Base-by-base conservation (phyloP, 2,888 invertebrate species). In the Griposia aprilina region DNA sequence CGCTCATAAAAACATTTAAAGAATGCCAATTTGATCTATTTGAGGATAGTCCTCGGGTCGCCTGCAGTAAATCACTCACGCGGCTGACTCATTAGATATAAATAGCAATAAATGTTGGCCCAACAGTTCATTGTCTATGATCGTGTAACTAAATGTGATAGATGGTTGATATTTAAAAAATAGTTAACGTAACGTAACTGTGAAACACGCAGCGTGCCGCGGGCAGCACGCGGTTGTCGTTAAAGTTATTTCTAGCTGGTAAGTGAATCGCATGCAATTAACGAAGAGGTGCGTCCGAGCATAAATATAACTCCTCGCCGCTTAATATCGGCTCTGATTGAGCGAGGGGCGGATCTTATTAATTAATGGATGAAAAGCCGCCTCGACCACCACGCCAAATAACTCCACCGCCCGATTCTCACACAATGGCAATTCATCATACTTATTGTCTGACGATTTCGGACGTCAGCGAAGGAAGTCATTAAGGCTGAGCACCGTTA, bases 361-460 rank as follows among this genome's bases (percentile, higher is more conserved):
- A 96, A 96, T 96, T 95, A 96, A 96, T 96, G 95, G 94, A 93
- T 92, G 94, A 94, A 94, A 94, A 92, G 93, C 94, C 93, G 94
- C 93, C 93, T 90, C 93, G 92, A 90, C 94, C 93, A 94, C 93
- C 92, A 91, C 93, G 92, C 93, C 93, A 92, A 93, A 94, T 93
- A 93, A 93, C 91, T 91, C 87, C 91, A 89, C 91, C 92, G 91
- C 91, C 93, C 90, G 92, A 92, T 95, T 96, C 96, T 94, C 96
- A 96, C 94, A 95, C 95, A 93, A 94, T 92, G 92, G 94, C 94
- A 93, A 96, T 95, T 94, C 93, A 96, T 96, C 95, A 95, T 92
- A 94, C 94, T 95, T 94, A 95, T 95, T 95, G 95, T 95, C 94
- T 93, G 96, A 94, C 94, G 95, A 96, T 95, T 95, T 94, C 86